Conservation (phyloP, 1,140 invertebrate species). For the Stegodyphus mimosarum region DNA sequence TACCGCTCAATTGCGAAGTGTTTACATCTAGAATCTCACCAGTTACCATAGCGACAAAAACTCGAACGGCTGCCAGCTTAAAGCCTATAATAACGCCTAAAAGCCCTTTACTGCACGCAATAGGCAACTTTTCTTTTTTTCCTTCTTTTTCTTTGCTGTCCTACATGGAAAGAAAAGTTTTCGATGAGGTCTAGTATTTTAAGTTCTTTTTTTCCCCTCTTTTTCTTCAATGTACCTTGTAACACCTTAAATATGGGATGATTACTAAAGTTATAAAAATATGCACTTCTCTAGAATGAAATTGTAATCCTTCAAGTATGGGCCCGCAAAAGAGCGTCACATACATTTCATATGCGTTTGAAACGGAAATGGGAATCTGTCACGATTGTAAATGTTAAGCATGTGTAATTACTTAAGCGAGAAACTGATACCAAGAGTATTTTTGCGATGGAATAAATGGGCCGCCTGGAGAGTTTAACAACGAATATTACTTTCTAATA, state of each 20-base stretch:
- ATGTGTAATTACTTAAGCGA: no score
- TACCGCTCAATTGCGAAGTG: constrained; percentile 8
- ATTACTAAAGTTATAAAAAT: not conserved
- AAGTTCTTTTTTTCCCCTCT: not conserved
- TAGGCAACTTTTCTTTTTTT: not conserved
- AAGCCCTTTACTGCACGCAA: constrained; percentile 33
- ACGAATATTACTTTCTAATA: no score
- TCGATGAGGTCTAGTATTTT: not conserved
- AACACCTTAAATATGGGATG: constrained; percentile 3
- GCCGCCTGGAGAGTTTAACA: no score
- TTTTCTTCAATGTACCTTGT: not conserved
- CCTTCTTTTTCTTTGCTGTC: not conserved
- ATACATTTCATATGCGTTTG: no score
- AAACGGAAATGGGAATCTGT: no score
- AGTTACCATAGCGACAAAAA: constrained; percentile 31
- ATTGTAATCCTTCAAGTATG: no score
- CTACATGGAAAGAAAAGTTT: constrained; percentile 17
- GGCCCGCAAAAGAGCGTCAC: no score
- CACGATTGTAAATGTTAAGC: no score
- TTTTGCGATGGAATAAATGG: no score
- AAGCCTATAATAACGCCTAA: constrained; percentile 47
- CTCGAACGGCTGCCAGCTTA: constrained; percentile 33
- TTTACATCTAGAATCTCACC: constrained; percentile 32
- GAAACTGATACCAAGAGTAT: no score
- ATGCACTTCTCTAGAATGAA: no score